phyloP scores from a whole-genome alignment of 2,113 vertebrate genomes.

The Poicephalus meyeri region DNA sequence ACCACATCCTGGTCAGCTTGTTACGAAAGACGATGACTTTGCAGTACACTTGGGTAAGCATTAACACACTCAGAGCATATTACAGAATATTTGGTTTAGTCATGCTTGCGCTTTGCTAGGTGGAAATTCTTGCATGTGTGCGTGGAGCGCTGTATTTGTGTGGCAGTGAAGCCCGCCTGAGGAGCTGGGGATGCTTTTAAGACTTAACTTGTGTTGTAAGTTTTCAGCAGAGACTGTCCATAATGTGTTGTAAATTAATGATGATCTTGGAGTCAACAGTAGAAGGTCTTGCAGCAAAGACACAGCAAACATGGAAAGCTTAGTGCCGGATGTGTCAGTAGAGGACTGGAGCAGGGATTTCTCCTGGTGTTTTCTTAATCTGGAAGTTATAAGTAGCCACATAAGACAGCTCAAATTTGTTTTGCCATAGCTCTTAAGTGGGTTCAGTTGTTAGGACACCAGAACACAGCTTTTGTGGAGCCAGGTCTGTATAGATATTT shows the following conservation, averaged over 20 bases:
- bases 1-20: slow-evolving; percentile 28
- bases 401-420: background rate
- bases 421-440: background rate
- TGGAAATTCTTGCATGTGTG: background rate
- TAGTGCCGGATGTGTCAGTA: background rate
- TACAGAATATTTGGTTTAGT: background rate
- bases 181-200: background rate
- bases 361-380: background rate
- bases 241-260: background rate
- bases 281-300: background rate
- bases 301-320: background rate
- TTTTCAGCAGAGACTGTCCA: background rate
- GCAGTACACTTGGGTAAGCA: background rate
- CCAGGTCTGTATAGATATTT: background rate
- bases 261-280: background rate
- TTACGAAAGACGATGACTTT: background rate
- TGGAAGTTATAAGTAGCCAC: background rate
- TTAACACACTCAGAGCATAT: background rate
- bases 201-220: background rate
- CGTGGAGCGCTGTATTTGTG: background rate
- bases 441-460: background rate
- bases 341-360: background rate
- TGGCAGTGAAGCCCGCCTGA: background rate
- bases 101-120: background rate
- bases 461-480: background rate